Evolutionary conservation across 2,888 invertebrate genomes (phyloP), one percentile per base, ranked within the genome.

Genomic region (Tipula unca): DNA sequence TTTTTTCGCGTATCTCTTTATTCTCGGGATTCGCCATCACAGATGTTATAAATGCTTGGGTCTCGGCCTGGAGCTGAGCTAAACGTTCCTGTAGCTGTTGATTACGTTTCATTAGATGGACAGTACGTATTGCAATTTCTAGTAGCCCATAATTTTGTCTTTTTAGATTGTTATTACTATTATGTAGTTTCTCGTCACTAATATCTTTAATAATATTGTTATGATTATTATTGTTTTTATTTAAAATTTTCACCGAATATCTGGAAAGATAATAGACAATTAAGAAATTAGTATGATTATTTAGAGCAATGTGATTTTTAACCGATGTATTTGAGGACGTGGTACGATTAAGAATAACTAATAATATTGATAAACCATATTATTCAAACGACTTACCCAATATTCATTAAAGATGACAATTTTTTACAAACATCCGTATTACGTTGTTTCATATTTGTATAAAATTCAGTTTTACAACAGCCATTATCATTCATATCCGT

Each of bases 71-170:
- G 48, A 94, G 88, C 35, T 92, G 92, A 5, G 92, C 91, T 86
- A 94, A 91, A 87, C 93, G 93, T 86, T 92, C 92, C 87, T 94
- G 94, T 86, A 94, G 91, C 82, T 93, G 88, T 86, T 91, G 92
- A 89, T 94, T 94, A 87, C 93, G 93, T 86, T 93, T 92, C 91
- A 94, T 92, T 29, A 94, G 90, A 13, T 92, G 92, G 69, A 94
- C 92, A 0, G 94, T 94, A 88, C 93, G 93, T 89, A 93, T 91
- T 3, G 94, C 94, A 5, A 94, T 92, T 85, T 93, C 93, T 35
- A 94, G 89, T 82, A 94, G 92, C 8, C 93, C 93, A 86, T 91
- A 91, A 10, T 88, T 83, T 83, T 25, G 69, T 69, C 69, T 6
- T 69, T 69, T 69, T 25, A 69, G 3, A 69, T 69, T n/a, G n/a